phyloP scores from a whole-genome alignment of 1,140 invertebrate species.

The Drosophila baimaii region DNA sequence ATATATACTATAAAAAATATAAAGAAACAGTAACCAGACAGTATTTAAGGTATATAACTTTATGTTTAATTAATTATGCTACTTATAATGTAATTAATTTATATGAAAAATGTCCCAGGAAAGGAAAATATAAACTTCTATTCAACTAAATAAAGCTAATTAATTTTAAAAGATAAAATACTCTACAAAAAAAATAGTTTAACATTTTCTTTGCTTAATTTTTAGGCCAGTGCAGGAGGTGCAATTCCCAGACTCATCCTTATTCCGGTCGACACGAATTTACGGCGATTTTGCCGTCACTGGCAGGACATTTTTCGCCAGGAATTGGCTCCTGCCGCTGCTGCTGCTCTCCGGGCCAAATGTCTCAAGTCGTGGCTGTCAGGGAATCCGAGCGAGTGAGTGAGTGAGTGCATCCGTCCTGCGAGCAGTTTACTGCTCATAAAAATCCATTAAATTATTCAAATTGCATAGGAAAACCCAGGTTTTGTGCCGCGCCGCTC shows the following conservation, averaged over 20 bases:
- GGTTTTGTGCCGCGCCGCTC: too few relatives aligned
- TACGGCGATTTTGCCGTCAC: constrained; percentile 70
- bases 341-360: constrained; percentile 16
- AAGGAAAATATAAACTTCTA: too few relatives aligned
- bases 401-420: constrained; percentile 62
- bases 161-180: not conserved
- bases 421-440: constrained; percentile 81
- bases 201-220: not conserved
- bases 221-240: not conserved
- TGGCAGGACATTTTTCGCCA: constrained; percentile 51
- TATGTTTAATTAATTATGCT: too few relatives aligned
- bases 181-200: not conserved
- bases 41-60: too few relatives aligned
- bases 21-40: too few relatives aligned
- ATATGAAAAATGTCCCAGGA: too few relatives aligned
- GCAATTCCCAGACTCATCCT: constrained; percentile 24
- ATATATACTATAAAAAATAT: too few relatives aligned
- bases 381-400: constrained; percentile 29
- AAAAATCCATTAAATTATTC: constrained; percentile 84
- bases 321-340: constrained; percentile 8
- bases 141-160: too few relatives aligned
- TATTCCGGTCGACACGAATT: constrained; percentile 56
- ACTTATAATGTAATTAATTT: too few relatives aligned
- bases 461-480: constrained; percentile 79
- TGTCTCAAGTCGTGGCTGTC: constrained; percentile 43